Base-by-base conservation (phyloP, 64 coral and sea anemone species). In the Pocillopora verrucosa region DNA sequence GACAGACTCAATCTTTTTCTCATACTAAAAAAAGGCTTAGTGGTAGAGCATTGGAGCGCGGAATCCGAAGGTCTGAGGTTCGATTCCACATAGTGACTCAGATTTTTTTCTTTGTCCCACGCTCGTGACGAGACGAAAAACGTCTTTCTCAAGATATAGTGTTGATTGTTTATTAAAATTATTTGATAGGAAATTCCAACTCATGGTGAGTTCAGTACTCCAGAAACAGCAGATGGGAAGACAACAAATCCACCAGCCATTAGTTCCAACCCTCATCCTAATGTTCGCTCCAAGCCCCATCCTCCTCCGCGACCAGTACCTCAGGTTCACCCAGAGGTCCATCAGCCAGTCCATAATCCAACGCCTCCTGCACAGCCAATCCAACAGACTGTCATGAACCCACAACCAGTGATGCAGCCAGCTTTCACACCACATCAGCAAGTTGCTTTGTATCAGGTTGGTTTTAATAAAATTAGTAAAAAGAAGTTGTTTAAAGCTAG, bases 371-470 rank as follows among this genome's bases (percentile, higher is more conserved):
- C 79, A 25, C 90, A 92, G 51, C 62, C 70, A 6, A 19, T 77
- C 11, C 82, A 87, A 9, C 92, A 86, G 13, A 73, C 57, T 45
- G 58, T 72, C 58, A 59, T 64, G 15, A 70, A 96, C 24, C 87
- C 83, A 19, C 92, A 97, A 9, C 82, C 76, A 34, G 34, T 63
- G 61, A 61, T 91, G 75, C 72, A 75, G 4, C 20, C 88, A 25
- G 59, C 87, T 12, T 94, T 90, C 57, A 57, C 95, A 45, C 83
- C 90, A 91, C 90, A 81, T 16, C 93, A 98, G 25, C 87, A 68
- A 59, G 45, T 98, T 61, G 96, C 96, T 25, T 17, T 98, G 36
- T 98, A 98, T 84, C 96, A 98, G 88, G 96, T 95, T 16, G 19
- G 76, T 72, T 36, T 69, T 34, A 17, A 11, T 38, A 30, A 30